These are phyloP conservation scores for Tetramorium alpestre DNA, from an alignment of 1,140 invertebrate genomes.

Conservation along the genomic window DNA sequence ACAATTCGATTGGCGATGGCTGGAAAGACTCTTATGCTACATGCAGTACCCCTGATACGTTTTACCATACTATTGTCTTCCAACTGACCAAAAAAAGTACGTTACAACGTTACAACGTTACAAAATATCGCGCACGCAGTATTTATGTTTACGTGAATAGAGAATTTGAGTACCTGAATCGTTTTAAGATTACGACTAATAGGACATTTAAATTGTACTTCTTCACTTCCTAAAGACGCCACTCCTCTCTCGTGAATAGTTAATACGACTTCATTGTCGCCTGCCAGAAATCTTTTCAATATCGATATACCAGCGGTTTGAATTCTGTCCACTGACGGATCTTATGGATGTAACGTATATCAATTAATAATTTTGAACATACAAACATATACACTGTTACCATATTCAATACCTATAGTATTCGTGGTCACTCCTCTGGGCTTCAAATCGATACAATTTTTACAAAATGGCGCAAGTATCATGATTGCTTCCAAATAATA, in stretches of 20 bases:
- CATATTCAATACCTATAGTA: conserved; percentile 83
- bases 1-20: conserved; percentile 96
- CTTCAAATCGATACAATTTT: conserved; percentile 93
- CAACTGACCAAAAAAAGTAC: conserved; percentile 83
- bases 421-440: conserved; percentile 97
- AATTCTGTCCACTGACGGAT: conserved; percentile 95
- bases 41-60: conserved; percentile 95
- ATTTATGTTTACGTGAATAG: not conserved
- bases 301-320: conserved; percentile 92
- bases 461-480: conserved; percentile 97
- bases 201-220: conserved; percentile 95
- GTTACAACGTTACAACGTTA: not conserved
- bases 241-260: conserved; percentile 94
- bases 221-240: conserved; percentile 95
- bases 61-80: conserved; percentile 96
- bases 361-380: conserved; percentile 14
- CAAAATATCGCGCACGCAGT: not conserved
- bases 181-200: conserved; percentile 89
- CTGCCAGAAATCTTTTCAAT: conserved; percentile 93
- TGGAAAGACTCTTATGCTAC: conserved; percentile 95
- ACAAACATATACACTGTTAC: not conserved
- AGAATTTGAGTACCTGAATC: conserved; percentile 85
- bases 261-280: conserved; percentile 95
- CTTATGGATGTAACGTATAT: conserved; percentile 76
- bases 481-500: conserved; percentile 97